phyloP scores from a whole-genome alignment of 1,140 invertebrate genomes.

The Elymnias hypermnestra region DNA sequence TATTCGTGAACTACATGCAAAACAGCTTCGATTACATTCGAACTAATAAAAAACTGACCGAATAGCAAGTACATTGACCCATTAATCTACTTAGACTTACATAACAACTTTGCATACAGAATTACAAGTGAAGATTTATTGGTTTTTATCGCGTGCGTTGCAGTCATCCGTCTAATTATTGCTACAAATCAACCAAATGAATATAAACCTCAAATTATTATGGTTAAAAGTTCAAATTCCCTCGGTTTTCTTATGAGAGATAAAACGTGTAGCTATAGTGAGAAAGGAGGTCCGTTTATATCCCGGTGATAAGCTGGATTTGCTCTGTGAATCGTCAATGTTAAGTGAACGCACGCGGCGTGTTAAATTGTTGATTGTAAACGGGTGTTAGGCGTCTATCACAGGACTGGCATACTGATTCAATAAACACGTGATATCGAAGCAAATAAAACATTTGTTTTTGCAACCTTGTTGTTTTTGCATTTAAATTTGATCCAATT shows the following conservation, averaged over 20 bases:
- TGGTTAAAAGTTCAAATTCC: conserved; percentile 14
- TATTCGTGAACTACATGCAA: conserved; percentile 18
- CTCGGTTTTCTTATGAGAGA: conserved; percentile 4
- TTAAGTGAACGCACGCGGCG: conserved; percentile 29
- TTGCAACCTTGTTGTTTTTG: no score
- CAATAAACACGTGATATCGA: conserved; percentile 1
- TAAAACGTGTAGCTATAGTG: conserved; percentile 8
- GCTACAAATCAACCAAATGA: conserved; percentile 15
- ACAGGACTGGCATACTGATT: conserved; percentile 2
- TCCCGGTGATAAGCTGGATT: conserved; percentile 38
- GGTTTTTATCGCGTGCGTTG: conserved; percentile 40
- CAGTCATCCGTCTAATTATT: conserved; percentile 48
- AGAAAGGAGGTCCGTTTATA: conserved; percentile 22
- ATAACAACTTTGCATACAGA: conserved; percentile 38
- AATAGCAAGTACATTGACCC: conserved; percentile 53
- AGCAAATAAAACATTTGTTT: background rate
- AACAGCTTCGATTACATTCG: conserved; percentile 26
- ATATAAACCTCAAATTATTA: conserved; percentile 21
- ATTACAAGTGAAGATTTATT: conserved; percentile 42
- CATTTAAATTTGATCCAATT: no score
- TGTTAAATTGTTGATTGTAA: conserved; percentile 26
- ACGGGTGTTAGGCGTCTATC: background rate
- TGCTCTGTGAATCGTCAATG: conserved; percentile 41
- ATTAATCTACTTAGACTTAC: conserved; percentile 59
- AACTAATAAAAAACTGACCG: conserved; percentile 30